Percentiles rank a stretch among this genome's conserved stretches.
Conservation (phyloP, 1,140 invertebrate genomes). For the Ericerus pela region DNA sequence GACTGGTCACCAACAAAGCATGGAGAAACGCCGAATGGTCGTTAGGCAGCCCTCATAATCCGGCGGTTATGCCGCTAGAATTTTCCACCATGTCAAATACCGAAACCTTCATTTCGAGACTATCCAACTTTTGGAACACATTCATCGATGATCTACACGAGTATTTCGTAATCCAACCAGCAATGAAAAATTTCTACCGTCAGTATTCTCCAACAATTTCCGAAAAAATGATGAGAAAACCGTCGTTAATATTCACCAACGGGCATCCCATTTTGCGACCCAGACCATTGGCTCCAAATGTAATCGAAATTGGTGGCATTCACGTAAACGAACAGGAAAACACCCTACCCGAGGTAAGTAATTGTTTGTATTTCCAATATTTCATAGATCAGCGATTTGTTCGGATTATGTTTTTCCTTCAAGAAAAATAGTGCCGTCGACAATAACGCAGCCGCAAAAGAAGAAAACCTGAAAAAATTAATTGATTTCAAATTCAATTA, state of each 20-base stretch:
- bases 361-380: too few relatives aligned
- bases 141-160: too few relatives aligned
- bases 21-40: background rate
- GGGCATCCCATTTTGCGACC: constrained; percentile 18
- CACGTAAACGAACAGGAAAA: constrained; percentile 31
- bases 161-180: too few relatives aligned
- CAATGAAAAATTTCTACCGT: too few relatives aligned
- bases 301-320: constrained; percentile 42
- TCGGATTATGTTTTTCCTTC: too few relatives aligned
- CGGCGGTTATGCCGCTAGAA: background rate
- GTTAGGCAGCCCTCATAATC: background rate
- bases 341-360: constrained; percentile 16
- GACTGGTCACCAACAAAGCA: background rate
- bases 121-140: background rate
- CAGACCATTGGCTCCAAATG: constrained; percentile 32
- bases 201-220: background rate
- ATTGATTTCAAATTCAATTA: background rate
- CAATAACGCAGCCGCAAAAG: too few relatives aligned
- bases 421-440: too few relatives aligned
- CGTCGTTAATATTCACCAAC: background rate
- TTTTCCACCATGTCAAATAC: background rate
- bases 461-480: too few relatives aligned
- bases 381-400: too few relatives aligned
- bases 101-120: background rate
- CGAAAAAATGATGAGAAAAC: too few relatives aligned